Evolutionary conservation across 2,113 vertebrate genomes (phyloP).

Genomic region (Poeciliopsis retropinna): DNA sequence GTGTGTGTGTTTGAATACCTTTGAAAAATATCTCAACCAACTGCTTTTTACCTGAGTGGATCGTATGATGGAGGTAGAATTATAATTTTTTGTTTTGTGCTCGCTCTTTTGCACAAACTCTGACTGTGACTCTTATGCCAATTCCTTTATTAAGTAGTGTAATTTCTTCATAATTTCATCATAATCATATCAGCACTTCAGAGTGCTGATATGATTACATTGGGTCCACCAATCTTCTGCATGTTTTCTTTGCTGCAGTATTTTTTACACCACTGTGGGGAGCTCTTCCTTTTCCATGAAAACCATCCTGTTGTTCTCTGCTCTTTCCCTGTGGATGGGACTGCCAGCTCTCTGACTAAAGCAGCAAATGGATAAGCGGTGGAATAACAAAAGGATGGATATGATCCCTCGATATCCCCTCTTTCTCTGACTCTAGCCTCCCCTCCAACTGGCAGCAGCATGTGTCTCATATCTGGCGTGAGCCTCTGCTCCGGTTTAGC

Average conservation of each 20-base stretch:
- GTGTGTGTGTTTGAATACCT: too few species aligned
- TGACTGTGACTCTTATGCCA: too few species aligned
- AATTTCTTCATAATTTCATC: too few species aligned
- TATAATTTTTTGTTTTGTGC: too few species aligned
- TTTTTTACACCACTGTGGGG: constrained; percentile 52
- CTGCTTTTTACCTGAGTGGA: too few species aligned
- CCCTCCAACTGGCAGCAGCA: constrained; percentile 53
- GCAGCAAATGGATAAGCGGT: constrained; percentile 53
- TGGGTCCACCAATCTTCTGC: not conserved
- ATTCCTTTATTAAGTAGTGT: too few species aligned
- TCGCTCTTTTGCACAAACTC: too few species aligned
- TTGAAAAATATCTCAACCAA: too few species aligned
- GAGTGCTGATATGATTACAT: too few species aligned
- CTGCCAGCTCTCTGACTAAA: constrained; percentile 54
- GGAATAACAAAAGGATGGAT: constrained; percentile 62
- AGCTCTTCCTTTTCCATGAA: constrained; percentile 55
- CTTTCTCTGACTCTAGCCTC: constrained; percentile 35
- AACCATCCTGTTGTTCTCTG: not conserved
- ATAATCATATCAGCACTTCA: too few species aligned
- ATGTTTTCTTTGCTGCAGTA: not conserved
- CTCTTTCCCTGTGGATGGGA: constrained; percentile 15
- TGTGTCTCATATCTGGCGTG: constrained; percentile 46
- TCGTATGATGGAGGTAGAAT: too few species aligned
- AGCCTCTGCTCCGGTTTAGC: constrained; percentile 42
- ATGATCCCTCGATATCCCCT: constrained; percentile 49